A percentile compares a stretch with the other conserved stretches of the same genome.
Conservation (phyloP, 2,888 invertebrate species). For the Bellardia bayeri region DNA sequence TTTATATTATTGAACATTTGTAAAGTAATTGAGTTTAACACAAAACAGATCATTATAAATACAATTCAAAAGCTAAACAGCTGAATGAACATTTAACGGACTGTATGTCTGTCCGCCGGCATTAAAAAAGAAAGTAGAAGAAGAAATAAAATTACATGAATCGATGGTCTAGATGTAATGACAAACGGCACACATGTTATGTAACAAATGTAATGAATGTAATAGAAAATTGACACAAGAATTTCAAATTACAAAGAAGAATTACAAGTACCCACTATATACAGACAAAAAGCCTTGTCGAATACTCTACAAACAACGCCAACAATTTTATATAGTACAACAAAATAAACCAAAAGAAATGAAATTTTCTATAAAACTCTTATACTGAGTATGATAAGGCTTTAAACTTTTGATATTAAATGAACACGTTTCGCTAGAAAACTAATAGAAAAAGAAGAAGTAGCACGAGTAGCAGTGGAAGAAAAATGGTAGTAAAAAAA, state of each 20-base stretch:
- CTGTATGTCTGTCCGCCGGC: background rate
- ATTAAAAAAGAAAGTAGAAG: background rate
- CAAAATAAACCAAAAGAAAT: background rate
- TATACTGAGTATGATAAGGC: constrained; percentile 23
- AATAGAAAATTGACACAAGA: constrained; percentile 66
- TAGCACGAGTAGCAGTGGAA: background rate
- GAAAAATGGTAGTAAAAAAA: constrained; percentile 12
- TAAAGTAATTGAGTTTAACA: constrained; percentile 40
- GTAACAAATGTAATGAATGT: constrained; percentile 74
- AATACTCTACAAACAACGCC: background rate
- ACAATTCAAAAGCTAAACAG: background rate
- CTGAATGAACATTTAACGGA: background rate
- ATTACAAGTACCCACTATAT: constrained; percentile 33
- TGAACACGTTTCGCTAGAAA: constrained; percentile 2
- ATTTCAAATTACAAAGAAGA: constrained; percentile 74
- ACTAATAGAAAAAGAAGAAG: constrained; percentile 24
- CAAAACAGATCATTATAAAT: constrained; percentile 48
- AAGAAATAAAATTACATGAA: constrained; percentile 2
- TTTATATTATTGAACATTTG: constrained; percentile 17
- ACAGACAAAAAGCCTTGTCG: constrained; percentile 21
- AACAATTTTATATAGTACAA: background rate
- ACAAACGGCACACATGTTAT: constrained; percentile 18
- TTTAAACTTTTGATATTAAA: background rate
- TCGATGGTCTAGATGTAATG: constrained; percentile 39
- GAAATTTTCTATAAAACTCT: constrained; percentile 17